A percentile compares a stretch with the other conserved stretches of the same genome.
Evolutionary conservation across 2,113 vertebrate species (phyloP).

Genomic region (Calidris pygmaea): DNA sequence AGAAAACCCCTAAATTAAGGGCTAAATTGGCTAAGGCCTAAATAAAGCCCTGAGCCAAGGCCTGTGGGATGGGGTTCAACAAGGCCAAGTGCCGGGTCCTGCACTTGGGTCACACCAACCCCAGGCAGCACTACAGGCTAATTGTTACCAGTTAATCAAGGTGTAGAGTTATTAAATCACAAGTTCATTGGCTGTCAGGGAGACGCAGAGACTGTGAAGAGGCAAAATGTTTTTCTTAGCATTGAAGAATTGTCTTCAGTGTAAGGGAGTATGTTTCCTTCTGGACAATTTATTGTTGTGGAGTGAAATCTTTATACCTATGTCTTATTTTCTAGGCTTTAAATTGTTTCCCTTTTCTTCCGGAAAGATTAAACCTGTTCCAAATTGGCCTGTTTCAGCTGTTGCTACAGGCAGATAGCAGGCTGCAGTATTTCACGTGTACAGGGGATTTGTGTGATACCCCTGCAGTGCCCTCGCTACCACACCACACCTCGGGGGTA

Average conservation of each 20-base stretch:
- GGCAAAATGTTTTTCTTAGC: fast-evolving
- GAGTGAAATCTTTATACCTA: neutral
- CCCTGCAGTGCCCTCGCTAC: neutral
- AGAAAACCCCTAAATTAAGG: neutral
- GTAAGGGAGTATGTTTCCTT: neutral
- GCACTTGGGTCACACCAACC: no score
- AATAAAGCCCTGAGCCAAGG: no score
- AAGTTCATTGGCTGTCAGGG: neutral
- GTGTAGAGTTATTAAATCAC: neutral
- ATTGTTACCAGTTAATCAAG: neutral
- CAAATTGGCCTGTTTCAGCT: neutral
- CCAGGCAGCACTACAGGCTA: neutral
- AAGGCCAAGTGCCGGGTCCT: no score
- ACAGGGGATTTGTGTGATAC: neutral
- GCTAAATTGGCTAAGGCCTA: no score
- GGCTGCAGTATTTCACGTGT: neutral
- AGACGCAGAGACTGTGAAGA: neutral
- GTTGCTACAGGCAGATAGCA: neutral
- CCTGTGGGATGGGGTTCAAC: no score
- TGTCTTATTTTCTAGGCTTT: neutral
- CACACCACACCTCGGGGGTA: neutral
- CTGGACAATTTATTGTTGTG: neutral
- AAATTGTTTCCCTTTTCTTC: neutral
- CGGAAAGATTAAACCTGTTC: neutral
- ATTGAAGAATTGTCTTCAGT: neutral